Evolutionary conservation across 1,140 invertebrate genomes (phyloP).

Genomic region (Cephus cinctus): DNA sequence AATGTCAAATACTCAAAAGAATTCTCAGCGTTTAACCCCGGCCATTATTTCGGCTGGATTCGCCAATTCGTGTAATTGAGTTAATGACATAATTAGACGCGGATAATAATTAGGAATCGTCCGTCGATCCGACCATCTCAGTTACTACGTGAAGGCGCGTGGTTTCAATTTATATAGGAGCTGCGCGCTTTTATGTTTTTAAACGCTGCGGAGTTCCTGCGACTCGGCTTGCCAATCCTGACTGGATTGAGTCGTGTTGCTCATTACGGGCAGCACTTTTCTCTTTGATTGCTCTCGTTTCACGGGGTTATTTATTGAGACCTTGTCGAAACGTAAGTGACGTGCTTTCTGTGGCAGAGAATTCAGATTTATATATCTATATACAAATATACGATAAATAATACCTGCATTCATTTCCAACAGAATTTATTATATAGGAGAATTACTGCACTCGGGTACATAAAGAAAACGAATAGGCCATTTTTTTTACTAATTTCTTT

Average conservation of each 20-base stretch:
- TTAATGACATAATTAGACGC: constrained; percentile 42
- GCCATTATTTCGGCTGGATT: constrained; percentile 15
- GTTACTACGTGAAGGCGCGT: constrained; percentile 33
- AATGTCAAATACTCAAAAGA: no score
- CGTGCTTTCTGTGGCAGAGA: no score
- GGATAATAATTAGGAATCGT: constrained; percentile 34
- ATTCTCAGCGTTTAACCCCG: constrained; percentile 5
- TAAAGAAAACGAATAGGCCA: no score
- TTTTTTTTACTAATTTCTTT: no score
- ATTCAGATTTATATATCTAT: no score
- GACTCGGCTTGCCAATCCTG: constrained; percentile 16
- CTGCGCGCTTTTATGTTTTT: constrained; percentile 9
- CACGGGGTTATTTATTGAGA: constrained; percentile 15
- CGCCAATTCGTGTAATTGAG: constrained; percentile 31
- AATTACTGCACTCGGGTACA: no score
- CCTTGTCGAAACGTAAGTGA: no score
- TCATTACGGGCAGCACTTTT: no score
- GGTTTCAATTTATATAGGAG: constrained; percentile 24
- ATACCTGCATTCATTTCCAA: no score
- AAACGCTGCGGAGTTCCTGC: constrained; percentile 3
- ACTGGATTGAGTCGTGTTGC: constrained; percentile 19
- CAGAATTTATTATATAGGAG: no score
- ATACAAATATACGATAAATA: no score
- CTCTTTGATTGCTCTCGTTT: constrained; percentile 14
- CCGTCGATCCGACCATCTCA: not conserved